Conservation (phyloP, 2,797 vertebrate genomes). For the Huso huso region DNA sequence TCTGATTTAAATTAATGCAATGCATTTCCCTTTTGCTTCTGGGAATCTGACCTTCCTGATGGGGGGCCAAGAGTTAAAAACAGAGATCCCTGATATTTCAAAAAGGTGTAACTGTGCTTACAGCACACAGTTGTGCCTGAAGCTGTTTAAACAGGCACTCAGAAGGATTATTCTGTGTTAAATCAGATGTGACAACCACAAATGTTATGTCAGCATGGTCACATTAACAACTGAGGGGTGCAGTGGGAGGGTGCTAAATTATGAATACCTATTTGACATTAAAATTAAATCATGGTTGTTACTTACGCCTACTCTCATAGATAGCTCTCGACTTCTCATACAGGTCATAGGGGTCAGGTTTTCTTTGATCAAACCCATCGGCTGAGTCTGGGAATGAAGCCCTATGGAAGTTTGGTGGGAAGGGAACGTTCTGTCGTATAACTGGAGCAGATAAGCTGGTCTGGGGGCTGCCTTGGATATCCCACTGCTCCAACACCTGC, state of each 20-base stretch:
- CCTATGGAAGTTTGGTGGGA: constrained; percentile 79
- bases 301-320: constrained; percentile 99
- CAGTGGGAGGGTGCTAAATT: constrained; percentile 7
- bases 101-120: constrained; percentile 1
- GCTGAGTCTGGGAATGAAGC: constrained; percentile 84
- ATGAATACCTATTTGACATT: constrained; percentile 19
- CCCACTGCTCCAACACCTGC: constrained; percentile 94
- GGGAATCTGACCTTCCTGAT: neutral
- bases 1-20: no score
- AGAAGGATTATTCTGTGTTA: constrained; percentile 4
- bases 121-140: neutral
- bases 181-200: constrained; percentile 13
- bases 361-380: constrained; percentile 83
- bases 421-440: constrained; percentile 78
- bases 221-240: constrained; percentile 1
- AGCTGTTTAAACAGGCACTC: neutral
- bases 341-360: constrained; percentile 91
- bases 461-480: constrained; percentile 84
- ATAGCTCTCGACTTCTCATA: constrained; percentile 95
- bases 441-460: constrained; percentile 78
- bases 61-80: neutral
- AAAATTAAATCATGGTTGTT: constrained; percentile 17
- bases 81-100: neutral
- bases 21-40: neutral
- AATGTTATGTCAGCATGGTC: constrained; percentile 9